Conservation (phyloP, 2,888 invertebrate genomes). For the Operophtera brumata region DNA sequence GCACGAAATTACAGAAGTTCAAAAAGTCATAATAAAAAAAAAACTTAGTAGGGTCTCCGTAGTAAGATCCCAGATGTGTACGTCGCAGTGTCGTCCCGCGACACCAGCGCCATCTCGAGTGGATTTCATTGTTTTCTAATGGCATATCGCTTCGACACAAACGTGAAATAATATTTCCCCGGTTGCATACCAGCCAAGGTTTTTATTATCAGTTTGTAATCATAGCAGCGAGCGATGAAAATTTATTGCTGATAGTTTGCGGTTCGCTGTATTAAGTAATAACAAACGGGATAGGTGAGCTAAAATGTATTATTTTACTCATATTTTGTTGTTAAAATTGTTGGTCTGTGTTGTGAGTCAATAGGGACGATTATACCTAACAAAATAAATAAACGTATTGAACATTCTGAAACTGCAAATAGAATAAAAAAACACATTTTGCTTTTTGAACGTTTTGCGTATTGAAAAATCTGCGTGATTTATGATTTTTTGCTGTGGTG, state of each 20-base stretch:
- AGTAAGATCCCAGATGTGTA: constrained; percentile 13
- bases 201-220: constrained; percentile 12
- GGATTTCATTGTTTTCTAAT: constrained; percentile 57
- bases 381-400: too few relatives aligned
- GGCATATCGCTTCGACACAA: constrained; percentile 21
- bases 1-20: too few relatives aligned
- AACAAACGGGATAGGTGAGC: constrained; percentile 6
- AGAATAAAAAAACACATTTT: too few relatives aligned
- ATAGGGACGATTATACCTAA: too few relatives aligned
- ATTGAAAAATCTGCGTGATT: too few relatives aligned
- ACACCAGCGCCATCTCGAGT: constrained; percentile 38
- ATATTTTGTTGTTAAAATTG: not conserved
- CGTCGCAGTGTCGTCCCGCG: constrained; percentile 23
- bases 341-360: not conserved
- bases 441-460: too few relatives aligned
- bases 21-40: too few relatives aligned
- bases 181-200: not conserved
- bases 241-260: constrained; percentile 15
- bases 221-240: constrained; percentile 1
- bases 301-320: not conserved
- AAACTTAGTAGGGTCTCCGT: constrained; percentile 11
- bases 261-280: constrained; percentile 8
- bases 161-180: constrained; percentile 30
- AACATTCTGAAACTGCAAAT: too few relatives aligned
- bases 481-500: too few relatives aligned